Evolutionary conservation across 2,888 invertebrate genomes (phyloP).

Genomic region (Caenorhabditis virilis): DNA sequence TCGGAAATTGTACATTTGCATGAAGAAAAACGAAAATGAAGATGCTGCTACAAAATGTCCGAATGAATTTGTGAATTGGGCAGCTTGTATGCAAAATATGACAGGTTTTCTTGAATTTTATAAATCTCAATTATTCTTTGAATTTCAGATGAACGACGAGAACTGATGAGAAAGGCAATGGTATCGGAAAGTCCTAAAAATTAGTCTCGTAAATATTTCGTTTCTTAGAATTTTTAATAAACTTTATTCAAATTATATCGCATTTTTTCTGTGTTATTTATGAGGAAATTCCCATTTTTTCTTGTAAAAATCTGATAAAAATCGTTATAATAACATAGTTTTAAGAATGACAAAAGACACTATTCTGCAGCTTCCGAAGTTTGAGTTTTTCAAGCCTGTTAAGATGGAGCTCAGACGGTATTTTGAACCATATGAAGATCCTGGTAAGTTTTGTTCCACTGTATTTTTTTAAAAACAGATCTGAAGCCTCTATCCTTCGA

Average conservation of each 20-base stretch:
- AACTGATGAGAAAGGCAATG: slow-evolving; percentile 42
- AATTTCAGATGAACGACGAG: slow-evolving; percentile 41
- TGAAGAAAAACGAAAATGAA: slow-evolving; percentile 36
- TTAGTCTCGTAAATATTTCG: neutral
- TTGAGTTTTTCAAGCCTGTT: slow-evolving; percentile 22
- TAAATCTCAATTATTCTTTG: neutral
- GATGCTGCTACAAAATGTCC: slow-evolving; percentile 44
- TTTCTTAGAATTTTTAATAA: neutral
- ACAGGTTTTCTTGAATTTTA: slow-evolving; percentile 19
- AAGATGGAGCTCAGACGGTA: slow-evolving; percentile 21
- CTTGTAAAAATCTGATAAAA: no score
- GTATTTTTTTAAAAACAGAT: neutral
- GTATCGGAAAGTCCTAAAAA: slow-evolving; percentile 9
- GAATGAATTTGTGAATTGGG: slow-evolving; percentile 48
- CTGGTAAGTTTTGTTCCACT: slow-evolving; percentile 13
- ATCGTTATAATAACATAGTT: no score
- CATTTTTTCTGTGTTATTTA: slow-evolving; percentile 4
- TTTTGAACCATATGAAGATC: slow-evolving; percentile 24
- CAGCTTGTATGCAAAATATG: slow-evolving; percentile 52
- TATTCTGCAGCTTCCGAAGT: slow-evolving; percentile 10
- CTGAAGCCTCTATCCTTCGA: no score
- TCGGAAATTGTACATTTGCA: slow-evolving; percentile 46
- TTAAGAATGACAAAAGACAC: slow-evolving; percentile 31
- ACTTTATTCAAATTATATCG: slow-evolving; percentile 3
- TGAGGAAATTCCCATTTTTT: no score